Evolutionary conservation across 2,797 vertebrate genomes (phyloP).

Genomic region (Notoglanidium macrostoma): DNA sequence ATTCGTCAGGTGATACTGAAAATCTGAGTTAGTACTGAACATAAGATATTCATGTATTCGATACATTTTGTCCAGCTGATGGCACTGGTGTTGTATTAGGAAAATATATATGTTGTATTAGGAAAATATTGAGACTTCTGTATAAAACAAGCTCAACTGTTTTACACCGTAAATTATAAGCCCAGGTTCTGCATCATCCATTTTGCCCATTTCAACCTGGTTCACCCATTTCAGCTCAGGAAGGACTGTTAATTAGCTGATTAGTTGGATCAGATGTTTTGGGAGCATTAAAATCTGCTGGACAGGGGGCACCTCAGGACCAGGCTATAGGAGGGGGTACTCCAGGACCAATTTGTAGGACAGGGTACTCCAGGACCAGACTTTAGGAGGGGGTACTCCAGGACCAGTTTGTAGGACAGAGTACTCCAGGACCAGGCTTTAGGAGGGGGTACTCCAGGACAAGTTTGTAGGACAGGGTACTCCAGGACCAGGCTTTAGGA

Average conservation of each 20-base stretch:
- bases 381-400: background rate
- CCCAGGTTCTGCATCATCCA: background rate
- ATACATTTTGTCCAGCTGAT: slow-evolving; percentile 35
- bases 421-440: background rate
- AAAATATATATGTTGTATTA: background rate
- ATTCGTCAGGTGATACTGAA: background rate
- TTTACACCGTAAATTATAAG: background rate
- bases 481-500: background rate
- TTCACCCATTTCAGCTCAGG: background rate
- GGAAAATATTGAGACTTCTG: no score
- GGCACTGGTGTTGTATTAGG: slow-evolving; percentile 9
- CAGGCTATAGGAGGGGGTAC: background rate
- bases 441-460: background rate
- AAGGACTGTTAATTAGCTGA: background rate
- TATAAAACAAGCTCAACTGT: background rate
- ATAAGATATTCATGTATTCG: background rate
- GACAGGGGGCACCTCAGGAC: background rate
- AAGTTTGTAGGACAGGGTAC: background rate
- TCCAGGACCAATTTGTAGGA: background rate
- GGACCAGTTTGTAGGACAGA: background rate
- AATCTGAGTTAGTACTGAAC: background rate
- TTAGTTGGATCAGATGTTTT: background rate
- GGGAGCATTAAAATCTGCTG: background rate
- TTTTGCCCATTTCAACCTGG: background rate
- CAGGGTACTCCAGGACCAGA: background rate